phyloP scores from a whole-genome alignment of 2,113 vertebrate genomes.

The Hemibagrus wyckioides region DNA sequence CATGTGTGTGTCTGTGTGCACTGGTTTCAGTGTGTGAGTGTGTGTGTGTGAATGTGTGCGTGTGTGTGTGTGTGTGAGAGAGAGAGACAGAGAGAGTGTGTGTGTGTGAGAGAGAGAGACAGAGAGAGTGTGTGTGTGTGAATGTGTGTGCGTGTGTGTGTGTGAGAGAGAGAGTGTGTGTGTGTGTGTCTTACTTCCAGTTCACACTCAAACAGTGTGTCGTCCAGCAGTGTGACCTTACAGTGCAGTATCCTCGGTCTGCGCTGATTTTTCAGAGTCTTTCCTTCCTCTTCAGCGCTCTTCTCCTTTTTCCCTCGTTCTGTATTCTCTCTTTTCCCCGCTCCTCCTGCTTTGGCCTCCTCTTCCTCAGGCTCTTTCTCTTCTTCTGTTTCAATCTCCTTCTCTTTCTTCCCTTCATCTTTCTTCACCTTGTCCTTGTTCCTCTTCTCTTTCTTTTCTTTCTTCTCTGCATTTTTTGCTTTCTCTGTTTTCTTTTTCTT shows the following conservation, averaged over 20 bases:
- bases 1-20: neutral
- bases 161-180: conserved; percentile 7
- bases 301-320: conserved; percentile 64
- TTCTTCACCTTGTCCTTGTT: conserved; percentile 56
- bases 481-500: conserved; percentile 38
- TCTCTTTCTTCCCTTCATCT: conserved; percentile 62
- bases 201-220: conserved; percentile 85
- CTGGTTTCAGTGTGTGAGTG: neutral
- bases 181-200: conserved; percentile 80
- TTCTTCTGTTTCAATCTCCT: conserved; percentile 50
- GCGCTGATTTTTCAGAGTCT: conserved; percentile 74
- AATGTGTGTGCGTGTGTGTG: neutral
- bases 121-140: neutral
- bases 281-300: conserved; percentile 75
- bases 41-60: neutral
- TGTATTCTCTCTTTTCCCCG: conserved; percentile 61
- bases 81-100: too few species aligned
- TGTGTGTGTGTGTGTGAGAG: neutral
- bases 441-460: conserved; percentile 62
- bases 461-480: conserved; percentile 61
- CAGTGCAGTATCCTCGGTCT: conserved; percentile 87
- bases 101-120: too few species aligned
- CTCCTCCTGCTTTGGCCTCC: conserved; percentile 61
- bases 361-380: conserved; percentile 65
- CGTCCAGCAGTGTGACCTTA: conserved; percentile 89